phyloP scores from a whole-genome alignment of 1,140 invertebrate genomes.

The Notospermus geniculatus region DNA sequence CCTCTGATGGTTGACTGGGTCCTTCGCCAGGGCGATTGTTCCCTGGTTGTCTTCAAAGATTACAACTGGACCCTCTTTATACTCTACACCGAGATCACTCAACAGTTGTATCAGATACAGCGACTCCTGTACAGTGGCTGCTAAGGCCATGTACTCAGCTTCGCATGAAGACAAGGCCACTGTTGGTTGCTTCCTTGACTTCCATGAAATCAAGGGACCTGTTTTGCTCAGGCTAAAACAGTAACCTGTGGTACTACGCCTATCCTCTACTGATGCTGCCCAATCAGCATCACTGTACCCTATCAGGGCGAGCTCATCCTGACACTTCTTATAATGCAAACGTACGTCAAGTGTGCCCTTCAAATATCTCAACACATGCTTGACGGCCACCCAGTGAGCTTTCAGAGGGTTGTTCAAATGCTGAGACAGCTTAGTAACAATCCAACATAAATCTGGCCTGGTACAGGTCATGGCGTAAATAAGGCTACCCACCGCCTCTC shows the following conservation, averaged over 20 bases:
- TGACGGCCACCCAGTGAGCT: background rate
- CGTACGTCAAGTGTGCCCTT: background rate
- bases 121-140: slow-evolving; percentile 17
- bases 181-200: too few species aligned
- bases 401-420: background rate
- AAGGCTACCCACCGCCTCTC: background rate
- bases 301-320: background rate
- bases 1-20: slow-evolving; percentile 48
- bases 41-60: too few species aligned
- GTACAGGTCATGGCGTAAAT: slow-evolving; percentile 7
- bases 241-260: slow-evolving; percentile 11
- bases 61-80: slow-evolving; percentile 14
- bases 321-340: slow-evolving; percentile 14
- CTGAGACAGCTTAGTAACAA: background rate
- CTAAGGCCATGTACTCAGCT: slow-evolving; percentile 46
- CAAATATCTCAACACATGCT: background rate
- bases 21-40: slow-evolving; percentile 46
- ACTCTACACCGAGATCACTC: slow-evolving; percentile 7
- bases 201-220: too few species aligned
- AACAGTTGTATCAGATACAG: slow-evolving; percentile 22
- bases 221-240: slow-evolving; percentile 10
- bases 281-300: background rate
- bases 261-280: too few species aligned
- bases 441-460: too few species aligned
- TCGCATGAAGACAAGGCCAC: slow-evolving; percentile 56